Evolutionary conservation across 2,113 vertebrate genomes (phyloP).

Genomic region (Leptobrachium ailaonicum): DNA sequence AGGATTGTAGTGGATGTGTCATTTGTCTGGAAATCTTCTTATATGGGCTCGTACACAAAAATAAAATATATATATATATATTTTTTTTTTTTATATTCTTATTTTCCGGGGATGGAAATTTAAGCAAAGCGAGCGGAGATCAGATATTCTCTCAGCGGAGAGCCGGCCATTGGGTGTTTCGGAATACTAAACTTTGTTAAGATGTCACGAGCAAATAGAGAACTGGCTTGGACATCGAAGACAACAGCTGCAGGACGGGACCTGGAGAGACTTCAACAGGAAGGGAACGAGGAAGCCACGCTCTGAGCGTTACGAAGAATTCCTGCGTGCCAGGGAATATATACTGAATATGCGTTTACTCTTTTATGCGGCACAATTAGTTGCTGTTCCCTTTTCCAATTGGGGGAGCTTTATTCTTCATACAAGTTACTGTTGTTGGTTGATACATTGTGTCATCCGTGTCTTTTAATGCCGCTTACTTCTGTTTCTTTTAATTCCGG

Average conservation of each 20-base stretch:
- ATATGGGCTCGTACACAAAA: too few species aligned
- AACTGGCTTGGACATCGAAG: slow-evolving; percentile 11
- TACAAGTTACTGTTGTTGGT: too few species aligned
- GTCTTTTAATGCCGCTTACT: too few species aligned
- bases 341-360: neutral
- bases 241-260: slow-evolving; percentile 30
- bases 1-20: neutral
- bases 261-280: slow-evolving; percentile 13
- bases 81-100: slow-evolving; percentile 11
- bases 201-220: slow-evolving; percentile 8
- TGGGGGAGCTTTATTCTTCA: too few species aligned
- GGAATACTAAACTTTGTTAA: slow-evolving; percentile 12
- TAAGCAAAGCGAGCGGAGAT: neutral
- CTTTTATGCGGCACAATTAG: neutral
- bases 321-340: neutral
- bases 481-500: too few species aligned
- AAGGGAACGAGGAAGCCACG: neutral
- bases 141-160: slow-evolving; percentile 11
- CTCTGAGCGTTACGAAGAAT: neutral
- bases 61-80: neutral
- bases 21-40: neutral
- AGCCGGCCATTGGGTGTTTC: slow-evolving; percentile 3
- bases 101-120: neutral
- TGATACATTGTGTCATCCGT: too few species aligned
- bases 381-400: too few species aligned